phyloP scores from a whole-genome alignment of 2,888 invertebrate genomes.

The Cordilura impudica region DNA sequence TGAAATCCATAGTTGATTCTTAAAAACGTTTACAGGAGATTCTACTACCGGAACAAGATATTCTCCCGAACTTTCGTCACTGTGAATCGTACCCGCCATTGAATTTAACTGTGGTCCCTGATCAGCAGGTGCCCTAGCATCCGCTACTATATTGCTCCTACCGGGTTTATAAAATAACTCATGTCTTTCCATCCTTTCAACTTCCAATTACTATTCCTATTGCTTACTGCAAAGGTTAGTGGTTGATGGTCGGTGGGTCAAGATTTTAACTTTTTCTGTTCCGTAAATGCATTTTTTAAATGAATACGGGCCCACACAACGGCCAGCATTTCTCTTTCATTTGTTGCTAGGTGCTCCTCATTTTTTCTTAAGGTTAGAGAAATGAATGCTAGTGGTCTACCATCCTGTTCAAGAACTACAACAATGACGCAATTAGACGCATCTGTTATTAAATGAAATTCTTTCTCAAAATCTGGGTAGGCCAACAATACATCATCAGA shows the following conservation, averaged over 20 bases:
- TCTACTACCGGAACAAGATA: no score
- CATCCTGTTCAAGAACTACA: constrained; percentile 16
- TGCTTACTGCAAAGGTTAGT: constrained; percentile 30
- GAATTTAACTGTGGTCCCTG: no score
- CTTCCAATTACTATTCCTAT: constrained; percentile 39
- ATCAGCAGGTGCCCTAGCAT: constrained; percentile 24
- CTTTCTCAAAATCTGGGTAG: constrained; percentile 23
- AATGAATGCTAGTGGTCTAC: constrained; percentile 40
- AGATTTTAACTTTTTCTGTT: constrained; percentile 11
- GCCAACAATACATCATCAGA: constrained; percentile 7
- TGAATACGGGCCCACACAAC: constrained; percentile 27
- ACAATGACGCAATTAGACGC: constrained; percentile 22
- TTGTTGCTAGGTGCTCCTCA: constrained; percentile 46
- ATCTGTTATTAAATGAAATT: constrained; percentile 15
- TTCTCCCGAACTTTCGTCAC: no score
- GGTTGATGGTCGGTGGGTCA: constrained; percentile 50
- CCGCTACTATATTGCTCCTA: no score
- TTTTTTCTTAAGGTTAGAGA: constrained; percentile 37
- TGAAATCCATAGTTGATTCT: no score
- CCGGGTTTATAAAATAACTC: no score
- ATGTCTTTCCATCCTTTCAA: constrained; percentile 31
- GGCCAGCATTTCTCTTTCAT: constrained; percentile 46
- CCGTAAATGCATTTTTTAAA: constrained; percentile 31
- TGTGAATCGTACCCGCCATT: no score
- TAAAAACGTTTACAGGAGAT: no score